Conservation (phyloP, 1,140 invertebrate species). For the Zaprionus inermis region DNA sequence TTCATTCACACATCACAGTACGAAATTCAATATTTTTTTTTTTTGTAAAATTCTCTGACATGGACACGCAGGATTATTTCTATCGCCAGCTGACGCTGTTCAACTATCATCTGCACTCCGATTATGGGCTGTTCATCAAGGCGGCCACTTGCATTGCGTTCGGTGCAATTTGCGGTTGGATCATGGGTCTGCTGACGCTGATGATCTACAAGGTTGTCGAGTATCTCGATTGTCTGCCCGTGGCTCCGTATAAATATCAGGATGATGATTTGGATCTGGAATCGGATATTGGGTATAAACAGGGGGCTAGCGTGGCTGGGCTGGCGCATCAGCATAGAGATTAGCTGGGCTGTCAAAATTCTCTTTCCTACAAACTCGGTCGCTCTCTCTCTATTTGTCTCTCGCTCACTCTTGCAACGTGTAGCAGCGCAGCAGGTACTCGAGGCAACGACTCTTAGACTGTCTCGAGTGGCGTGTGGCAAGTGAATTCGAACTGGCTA, state of each 20-base stretch:
- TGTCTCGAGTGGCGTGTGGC: constrained; percentile 49
- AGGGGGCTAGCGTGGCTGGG: neutral
- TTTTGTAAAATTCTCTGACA: constrained; percentile 14
- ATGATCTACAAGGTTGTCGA: constrained; percentile 50
- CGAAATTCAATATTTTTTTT: neutral
- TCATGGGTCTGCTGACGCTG: constrained; percentile 52
- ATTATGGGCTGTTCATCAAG: constrained; percentile 57
- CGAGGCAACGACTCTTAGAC: constrained; percentile 48
- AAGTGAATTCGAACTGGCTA: constrained; percentile 20
- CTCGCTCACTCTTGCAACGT: neutral
- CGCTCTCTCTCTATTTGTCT: too few relatives aligned
- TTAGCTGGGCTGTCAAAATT: too few relatives aligned
- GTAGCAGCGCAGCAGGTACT: neutral
- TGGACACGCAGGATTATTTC: constrained; percentile 56
- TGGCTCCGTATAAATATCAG: neutral
- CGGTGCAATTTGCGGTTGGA: constrained; percentile 58
- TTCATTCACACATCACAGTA: neutral
- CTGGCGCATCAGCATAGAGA: neutral
- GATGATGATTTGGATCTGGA: constrained; percentile 63
- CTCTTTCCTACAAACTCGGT: too few relatives aligned
- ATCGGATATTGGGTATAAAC: constrained; percentile 34
- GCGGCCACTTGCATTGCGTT: constrained; percentile 62
- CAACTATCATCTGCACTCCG: constrained; percentile 47
- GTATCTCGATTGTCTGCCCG: constrained; percentile 20
- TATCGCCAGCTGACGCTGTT: constrained; percentile 45